Percentiles rank a stretch among this genome's conserved stretches.
Conservation (phyloP, 2,888 invertebrate genomes). For the Amblyteles armatorius region DNA sequence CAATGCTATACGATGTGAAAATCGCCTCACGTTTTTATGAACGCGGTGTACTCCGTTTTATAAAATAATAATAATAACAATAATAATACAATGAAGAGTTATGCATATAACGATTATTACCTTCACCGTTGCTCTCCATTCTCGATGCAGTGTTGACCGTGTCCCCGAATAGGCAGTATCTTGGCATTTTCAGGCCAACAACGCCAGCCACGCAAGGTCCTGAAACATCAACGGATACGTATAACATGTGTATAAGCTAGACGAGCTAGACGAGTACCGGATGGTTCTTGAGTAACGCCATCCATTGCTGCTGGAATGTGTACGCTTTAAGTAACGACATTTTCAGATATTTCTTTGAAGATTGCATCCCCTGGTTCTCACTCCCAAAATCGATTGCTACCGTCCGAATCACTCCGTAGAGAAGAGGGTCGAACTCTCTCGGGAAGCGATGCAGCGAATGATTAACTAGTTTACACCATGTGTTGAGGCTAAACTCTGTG, state of each 20-base stretch:
- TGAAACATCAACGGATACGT: conserved; percentile 76
- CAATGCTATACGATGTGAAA: conserved; percentile 23
- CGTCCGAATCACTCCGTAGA: background rate
- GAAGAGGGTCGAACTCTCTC: background rate
- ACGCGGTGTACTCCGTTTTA: background rate
- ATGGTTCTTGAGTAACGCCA: background rate
- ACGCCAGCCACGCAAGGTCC: conserved; percentile 96
- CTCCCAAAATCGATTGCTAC: background rate
- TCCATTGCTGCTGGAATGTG: background rate
- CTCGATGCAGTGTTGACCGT: conserved; percentile 96
- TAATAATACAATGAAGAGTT: too few relatives aligned
- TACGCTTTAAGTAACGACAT: too few relatives aligned
- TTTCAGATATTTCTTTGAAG: too few relatives aligned
- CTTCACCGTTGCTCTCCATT: conserved; percentile 96
- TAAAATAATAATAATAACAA: too few relatives aligned
- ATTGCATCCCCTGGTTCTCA: too few relatives aligned
- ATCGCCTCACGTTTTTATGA: background rate
- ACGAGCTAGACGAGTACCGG: background rate
- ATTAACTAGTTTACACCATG: conserved; percentile 46
- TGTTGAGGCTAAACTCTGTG: background rate
- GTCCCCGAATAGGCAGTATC: conserved; percentile 97
- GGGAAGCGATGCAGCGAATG: conserved; percentile 34
- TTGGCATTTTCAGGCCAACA: conserved; percentile 97
- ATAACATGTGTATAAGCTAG: background rate
- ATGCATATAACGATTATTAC: conserved; percentile 77